Evolutionary conservation across 2,113 vertebrate species (phyloP).

Genomic region (Mungos mungo): DNA sequence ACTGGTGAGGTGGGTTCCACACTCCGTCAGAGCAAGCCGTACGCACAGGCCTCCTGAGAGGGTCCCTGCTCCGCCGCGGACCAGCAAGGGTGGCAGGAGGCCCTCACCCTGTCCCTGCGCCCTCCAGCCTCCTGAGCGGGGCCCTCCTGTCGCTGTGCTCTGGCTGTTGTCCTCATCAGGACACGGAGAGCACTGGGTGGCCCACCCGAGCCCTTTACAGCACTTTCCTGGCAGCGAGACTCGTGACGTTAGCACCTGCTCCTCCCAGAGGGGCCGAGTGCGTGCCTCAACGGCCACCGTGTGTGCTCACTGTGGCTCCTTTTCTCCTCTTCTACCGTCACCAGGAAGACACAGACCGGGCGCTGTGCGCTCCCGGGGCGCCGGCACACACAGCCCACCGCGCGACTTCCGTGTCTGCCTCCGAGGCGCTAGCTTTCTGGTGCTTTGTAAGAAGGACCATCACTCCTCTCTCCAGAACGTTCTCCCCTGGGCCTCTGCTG

Average conservation of each 20-base stretch:
- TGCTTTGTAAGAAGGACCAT: neutral
- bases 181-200: rapidly evolving
- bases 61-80: neutral
- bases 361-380: neutral
- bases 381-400: rapidly evolving
- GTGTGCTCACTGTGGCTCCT: neutral
- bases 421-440: neutral
- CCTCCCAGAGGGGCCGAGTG: neutral
- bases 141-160: neutral
- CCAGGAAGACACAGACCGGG: neutral
- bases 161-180: neutral
- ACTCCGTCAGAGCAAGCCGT: neutral
- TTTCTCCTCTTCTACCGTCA: neutral
- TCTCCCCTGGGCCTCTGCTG: neutral
- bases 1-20: neutral
- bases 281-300: neutral
- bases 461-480: neutral
- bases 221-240: too few species aligned
- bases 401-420: neutral
- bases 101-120: neutral
- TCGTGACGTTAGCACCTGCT: neutral
- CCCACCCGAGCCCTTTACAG: neutral
- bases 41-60: neutral
- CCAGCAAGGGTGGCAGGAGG: neutral
- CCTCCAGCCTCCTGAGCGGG: too few species aligned